phyloP scores from a whole-genome alignment of 2,797 vertebrate species.

The Graptemys geographica region DNA sequence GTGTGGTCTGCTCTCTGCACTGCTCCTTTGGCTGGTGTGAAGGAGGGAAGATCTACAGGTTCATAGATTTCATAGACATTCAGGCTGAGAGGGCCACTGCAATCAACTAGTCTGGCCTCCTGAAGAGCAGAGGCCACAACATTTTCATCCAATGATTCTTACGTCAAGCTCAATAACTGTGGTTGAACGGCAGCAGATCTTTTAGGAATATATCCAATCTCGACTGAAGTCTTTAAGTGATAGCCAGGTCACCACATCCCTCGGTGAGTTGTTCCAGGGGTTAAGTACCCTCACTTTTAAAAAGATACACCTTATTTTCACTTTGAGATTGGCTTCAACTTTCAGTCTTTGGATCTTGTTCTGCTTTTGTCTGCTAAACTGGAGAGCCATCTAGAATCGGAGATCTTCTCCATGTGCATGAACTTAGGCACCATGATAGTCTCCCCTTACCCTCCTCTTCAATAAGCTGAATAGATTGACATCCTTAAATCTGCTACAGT shows the following conservation, averaged over 20 bases:
- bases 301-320: slow-evolving; percentile 59
- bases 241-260: neutral
- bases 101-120: neutral
- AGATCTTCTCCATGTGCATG: neutral
- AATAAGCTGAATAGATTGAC: accelerated
- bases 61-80: neutral
- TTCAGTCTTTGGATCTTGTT: no score
- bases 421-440: no score
- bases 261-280: neutral
- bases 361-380: neutral
- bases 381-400: accelerated
- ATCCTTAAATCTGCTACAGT: neutral
- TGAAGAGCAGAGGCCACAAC: neutral
- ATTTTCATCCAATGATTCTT: no score
- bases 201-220: neutral
- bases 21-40: no score
- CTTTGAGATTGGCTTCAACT: no score
- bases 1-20: neutral
- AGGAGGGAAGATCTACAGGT: neutral
- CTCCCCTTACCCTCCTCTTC: accelerated
- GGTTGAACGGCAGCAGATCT: no score
- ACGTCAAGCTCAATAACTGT: neutral
- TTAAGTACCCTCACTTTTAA: neutral
- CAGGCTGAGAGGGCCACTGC: accelerated
- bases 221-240: neutral